phyloP scores from a whole-genome alignment of 2,797 vertebrate genomes.

The Lates japonicus region DNA sequence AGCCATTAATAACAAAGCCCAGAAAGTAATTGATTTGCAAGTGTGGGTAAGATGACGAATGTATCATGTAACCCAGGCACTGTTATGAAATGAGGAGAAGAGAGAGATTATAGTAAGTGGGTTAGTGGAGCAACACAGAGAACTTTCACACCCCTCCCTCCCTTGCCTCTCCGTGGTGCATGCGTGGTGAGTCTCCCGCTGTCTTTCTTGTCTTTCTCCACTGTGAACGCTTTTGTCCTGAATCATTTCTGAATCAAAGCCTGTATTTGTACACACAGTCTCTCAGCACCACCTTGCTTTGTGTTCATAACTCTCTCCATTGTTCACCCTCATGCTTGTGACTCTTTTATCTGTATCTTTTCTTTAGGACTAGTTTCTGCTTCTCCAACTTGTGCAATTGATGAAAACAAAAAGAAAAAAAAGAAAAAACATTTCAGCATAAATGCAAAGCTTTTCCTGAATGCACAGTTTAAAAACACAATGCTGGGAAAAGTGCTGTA shows the following conservation, averaged over 20 bases:
- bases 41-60: constrained; percentile 63
- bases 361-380: background rate
- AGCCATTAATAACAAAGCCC: constrained; percentile 46
- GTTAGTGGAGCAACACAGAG: constrained; percentile 85
- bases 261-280: background rate
- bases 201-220: constrained; percentile 47
- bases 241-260: constrained; percentile 18
- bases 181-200: constrained; percentile 47
- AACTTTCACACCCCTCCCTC: constrained; percentile 74
- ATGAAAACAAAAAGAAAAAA: background rate
- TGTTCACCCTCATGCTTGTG: constrained; percentile 10
- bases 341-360: constrained; percentile 16
- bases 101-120: constrained; percentile 86
- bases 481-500: constrained; percentile 55
- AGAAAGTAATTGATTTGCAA: constrained; percentile 71
- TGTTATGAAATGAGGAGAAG: constrained; percentile 86
- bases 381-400: constrained; percentile 1
- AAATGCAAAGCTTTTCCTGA: constrained; percentile 29
- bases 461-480: constrained; percentile 49
- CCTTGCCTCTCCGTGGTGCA: constrained; percentile 50
- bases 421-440: background rate
- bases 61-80: constrained; percentile 82
- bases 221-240: constrained; percentile 34
- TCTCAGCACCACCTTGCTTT: constrained; percentile 29
- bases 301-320: constrained; percentile 8